Base-by-base conservation (phyloP, 2,797 vertebrate species). In the Tragopan temminckii region DNA sequence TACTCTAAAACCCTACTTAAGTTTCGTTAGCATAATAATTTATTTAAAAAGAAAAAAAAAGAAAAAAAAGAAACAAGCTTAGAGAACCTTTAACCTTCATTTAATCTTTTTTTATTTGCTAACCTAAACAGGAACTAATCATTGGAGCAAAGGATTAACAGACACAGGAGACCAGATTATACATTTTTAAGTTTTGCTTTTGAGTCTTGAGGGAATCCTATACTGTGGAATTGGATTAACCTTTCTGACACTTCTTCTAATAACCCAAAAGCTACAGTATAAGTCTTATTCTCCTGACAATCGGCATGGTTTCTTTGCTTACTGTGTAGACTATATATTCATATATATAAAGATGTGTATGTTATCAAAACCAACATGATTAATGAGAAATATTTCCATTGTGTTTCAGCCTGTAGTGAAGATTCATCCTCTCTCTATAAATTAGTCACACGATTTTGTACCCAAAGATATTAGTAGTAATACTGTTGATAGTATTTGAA, bases 111-210 rank as follows among this genome's bases (percentile, higher is more conserved):
- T 95, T 96, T 94, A 93, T 95, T 97, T 97, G 95, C 85, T 97
- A 97, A 97, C 89, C 89, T 97, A 95, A 97, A 97, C 92, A 97
- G 92, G 92, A 97, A 97, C 89, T 97, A 96, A 96, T 97, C 93
- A 81, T 85, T 95, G 81, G 84, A 96, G 78, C 79, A 96, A 96
- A 94, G 92, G 96, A 98, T 97, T 97, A 97, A 96, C 86, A 96
- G 91, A 96, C 93, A 93, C 79, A 77, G 85, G 93, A 97, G 96
- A 97, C 62, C 79, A 96, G 96, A 97, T 97, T 95, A 93, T 95
- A 90, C 88, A 57, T 97, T 97, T 97, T 97, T 91, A 97, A 97
- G 86, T 92, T 98, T 95, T 95, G 91, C 95, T 96, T 96, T 97
- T 90, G 93, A 93, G 62, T 96, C 94, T 95, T 94, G 62, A 92